A percentile compares a stretch with the other conserved stretches of the same genome.
Evolutionary conservation across 2,888 invertebrate genomes (phyloP).

Genomic region (Tridacna crocea): DNA sequence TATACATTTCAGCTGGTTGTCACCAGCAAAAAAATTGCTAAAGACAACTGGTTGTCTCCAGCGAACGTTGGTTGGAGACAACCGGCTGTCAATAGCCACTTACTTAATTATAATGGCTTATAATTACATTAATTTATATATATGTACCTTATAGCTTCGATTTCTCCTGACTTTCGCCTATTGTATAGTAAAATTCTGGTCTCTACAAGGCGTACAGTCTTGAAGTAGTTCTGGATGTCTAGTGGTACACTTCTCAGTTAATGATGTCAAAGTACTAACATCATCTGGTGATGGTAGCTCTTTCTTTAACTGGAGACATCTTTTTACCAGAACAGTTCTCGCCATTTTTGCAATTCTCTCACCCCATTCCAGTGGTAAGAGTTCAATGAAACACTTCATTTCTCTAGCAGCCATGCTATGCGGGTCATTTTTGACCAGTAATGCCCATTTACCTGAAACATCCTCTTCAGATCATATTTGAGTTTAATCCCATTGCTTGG

Average conservation of each 20-base stretch:
- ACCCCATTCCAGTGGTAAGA: constrained; percentile 31
- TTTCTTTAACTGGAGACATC: constrained; percentile 15
- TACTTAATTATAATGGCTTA: too few relatives aligned
- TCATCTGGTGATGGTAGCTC: constrained; percentile 35
- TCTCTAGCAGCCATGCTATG: constrained; percentile 27
- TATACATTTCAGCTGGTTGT: too few relatives aligned
- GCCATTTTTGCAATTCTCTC: constrained; percentile 31
- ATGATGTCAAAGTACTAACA: constrained; percentile 38
- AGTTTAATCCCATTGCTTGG: constrained; percentile 36
- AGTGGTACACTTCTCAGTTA: constrained; percentile 19
- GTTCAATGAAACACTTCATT: constrained; percentile 20
- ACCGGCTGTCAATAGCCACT: too few relatives aligned
- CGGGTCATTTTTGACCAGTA: constrained; percentile 35
- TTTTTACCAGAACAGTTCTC: constrained; percentile 22
- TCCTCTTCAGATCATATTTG: constrained; percentile 28
- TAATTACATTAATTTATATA: too few relatives aligned
- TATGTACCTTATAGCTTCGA: constrained; percentile 54
- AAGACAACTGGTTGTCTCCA: too few relatives aligned
- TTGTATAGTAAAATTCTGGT: constrained; percentile 52
- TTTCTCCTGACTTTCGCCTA: constrained; percentile 47
- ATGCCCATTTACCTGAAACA: constrained; percentile 21
- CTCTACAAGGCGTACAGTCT: constrained; percentile 35
- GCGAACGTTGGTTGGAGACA: too few relatives aligned
- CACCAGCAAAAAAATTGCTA: too few relatives aligned
- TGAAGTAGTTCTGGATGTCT: constrained; percentile 36